Evolutionary conservation across 1,140 invertebrate species (phyloP).

Genomic region (Thaumatotibia leucotreta): DNA sequence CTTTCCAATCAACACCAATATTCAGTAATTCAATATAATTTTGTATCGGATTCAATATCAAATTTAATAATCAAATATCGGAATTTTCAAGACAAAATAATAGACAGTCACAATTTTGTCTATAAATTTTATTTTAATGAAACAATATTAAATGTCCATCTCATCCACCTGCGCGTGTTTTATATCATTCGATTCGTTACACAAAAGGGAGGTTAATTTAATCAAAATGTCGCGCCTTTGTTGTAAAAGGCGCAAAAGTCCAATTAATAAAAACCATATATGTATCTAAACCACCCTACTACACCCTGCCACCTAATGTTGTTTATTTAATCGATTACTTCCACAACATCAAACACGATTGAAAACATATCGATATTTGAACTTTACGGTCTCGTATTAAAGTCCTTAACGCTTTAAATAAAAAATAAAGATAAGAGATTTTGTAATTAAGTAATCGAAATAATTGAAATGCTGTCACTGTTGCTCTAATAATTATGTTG

Average conservation of each 20-base stretch:
- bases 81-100: no score
- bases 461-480: not conserved
- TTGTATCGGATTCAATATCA: no score
- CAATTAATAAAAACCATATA: slow-evolving; percentile 5
- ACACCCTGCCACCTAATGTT: not conserved
- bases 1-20: no score
- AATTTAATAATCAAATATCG: no score
- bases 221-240: slow-evolving; percentile 5
- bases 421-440: not conserved
- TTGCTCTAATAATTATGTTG: not conserved
- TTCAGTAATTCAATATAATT: no score
- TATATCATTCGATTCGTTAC: not conserved
- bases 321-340: not conserved
- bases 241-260: not conserved
- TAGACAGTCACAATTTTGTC: no score
- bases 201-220: slow-evolving; percentile 1
- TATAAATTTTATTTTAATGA: not conserved
- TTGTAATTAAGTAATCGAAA: not conserved
- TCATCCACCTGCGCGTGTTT: not conserved
- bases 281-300: not conserved
- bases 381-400: not conserved
- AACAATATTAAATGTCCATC: not conserved
- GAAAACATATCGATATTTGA: not conserved
- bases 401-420: not conserved
- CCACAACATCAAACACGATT: not conserved